These are phyloP conservation scores for Entelurus aequoreus DNA, from an alignment of 2,113 vertebrate genomes.

Conservation along the genomic window DNA sequence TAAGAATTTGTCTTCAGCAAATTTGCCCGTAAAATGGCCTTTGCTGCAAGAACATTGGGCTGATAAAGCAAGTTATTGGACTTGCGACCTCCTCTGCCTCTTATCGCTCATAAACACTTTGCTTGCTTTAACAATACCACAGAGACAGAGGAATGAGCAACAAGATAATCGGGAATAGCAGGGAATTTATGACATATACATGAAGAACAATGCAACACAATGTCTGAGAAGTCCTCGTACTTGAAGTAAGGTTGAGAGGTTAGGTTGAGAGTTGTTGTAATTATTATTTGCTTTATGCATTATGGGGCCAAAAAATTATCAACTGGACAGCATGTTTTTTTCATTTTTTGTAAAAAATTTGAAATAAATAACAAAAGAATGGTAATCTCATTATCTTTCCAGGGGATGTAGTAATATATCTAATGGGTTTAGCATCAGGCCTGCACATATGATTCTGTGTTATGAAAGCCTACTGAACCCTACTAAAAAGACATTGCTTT, in stretches of 20 bases:
- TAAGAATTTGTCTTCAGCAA: constrained; percentile 65
- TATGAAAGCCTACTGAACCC: constrained; percentile 36
- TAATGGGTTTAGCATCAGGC: constrained; percentile 31
- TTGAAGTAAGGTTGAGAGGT: constrained; percentile 16
- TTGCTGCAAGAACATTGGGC: constrained; percentile 40
- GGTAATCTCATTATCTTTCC: constrained; percentile 30
- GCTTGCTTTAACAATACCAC: constrained; percentile 63
- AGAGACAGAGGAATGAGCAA: constrained; percentile 43
- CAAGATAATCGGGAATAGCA: constrained; percentile 50
- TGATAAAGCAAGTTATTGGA: constrained; percentile 70
- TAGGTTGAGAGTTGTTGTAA: constrained; percentile 18
- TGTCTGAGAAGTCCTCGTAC: constrained; percentile 32
- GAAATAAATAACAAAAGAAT: constrained; percentile 1
- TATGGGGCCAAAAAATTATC: constrained; percentile 2
- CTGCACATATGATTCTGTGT: constrained; percentile 29
- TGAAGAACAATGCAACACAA: constrained; percentile 50
- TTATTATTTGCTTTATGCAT: constrained; percentile 14
- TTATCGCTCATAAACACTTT: constrained; percentile 73
- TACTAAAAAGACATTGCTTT: constrained; percentile 46
- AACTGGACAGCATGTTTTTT: not conserved
- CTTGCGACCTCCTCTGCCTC: constrained; percentile 62
- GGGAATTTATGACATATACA: constrained; percentile 67
- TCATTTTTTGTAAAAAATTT: too few species aligned
- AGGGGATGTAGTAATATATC: constrained; percentile 24
- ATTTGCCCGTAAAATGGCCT: constrained; percentile 55